Conservation (phyloP, 2,888 invertebrate species). For the Acanthosepion lycidas region DNA sequence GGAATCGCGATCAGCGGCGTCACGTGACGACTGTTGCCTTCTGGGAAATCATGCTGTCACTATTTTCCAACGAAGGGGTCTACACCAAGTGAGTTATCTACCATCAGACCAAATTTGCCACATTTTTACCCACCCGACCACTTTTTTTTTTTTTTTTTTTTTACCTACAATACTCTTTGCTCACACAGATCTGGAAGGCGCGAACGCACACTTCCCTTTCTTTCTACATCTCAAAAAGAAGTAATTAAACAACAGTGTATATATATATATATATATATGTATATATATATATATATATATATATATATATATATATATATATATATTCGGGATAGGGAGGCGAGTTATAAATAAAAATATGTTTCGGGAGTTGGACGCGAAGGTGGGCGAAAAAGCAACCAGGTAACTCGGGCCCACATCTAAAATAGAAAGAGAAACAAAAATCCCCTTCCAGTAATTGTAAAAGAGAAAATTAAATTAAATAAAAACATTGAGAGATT, state of each 20-base stretch:
- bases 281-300: background rate
- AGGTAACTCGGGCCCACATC: no score
- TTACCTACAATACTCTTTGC: background rate
- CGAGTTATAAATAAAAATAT: no score
- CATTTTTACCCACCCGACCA: background rate
- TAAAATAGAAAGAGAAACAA: no score
- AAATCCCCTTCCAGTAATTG: no score
- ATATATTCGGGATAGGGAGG: background rate
- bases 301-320: constrained; percentile 13
- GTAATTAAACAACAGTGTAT: background rate
- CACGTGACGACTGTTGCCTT: constrained; percentile 6
- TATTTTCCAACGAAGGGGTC: background rate
- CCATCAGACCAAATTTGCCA: constrained; percentile 33
- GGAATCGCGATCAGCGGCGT: background rate
- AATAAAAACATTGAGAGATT: no score
- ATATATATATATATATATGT: background rate
- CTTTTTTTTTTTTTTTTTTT: background rate
- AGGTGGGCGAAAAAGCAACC: no score
- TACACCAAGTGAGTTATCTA: constrained; percentile 22
- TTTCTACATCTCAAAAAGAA: background rate
- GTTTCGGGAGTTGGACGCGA: no score
- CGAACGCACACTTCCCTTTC: background rate
- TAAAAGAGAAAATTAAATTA: no score
- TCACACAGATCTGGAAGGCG: background rate
- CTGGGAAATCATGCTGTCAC: constrained; percentile 20